Conservation (phyloP, 2,113 vertebrate species). For the Copsychus sechellarum region DNA sequence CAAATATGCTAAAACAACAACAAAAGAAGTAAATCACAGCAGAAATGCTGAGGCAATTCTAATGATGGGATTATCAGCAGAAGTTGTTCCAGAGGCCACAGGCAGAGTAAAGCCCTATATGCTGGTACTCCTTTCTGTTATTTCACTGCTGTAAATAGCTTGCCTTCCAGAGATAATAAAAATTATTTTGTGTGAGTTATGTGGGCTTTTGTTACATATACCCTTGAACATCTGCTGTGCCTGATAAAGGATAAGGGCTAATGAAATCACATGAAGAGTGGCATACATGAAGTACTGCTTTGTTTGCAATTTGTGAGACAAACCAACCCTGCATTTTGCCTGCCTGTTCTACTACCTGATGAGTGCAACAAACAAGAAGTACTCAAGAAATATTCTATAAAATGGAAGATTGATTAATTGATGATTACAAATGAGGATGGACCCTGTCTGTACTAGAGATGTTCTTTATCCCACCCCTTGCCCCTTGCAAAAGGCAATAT, state of each 20-base stretch:
- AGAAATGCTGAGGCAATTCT: slow-evolving; percentile 8
- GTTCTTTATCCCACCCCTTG: background rate
- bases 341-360: background rate
- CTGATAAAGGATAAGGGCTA: slow-evolving; percentile 18
- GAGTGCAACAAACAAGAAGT: background rate
- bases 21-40: background rate
- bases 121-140: slow-evolving; percentile 23
- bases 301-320: background rate
- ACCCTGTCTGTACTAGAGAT: background rate
- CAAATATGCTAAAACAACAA: background rate
- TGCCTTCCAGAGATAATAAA: slow-evolving; percentile 18
- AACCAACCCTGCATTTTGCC: background rate
- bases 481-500: background rate
- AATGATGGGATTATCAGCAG: slow-evolving; percentile 3
- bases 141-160: slow-evolving; percentile 20
- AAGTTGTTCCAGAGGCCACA: slow-evolving; percentile 29
- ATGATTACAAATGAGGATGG: background rate
- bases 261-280: background rate
- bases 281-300: background rate
- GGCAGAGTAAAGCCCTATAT: background rate
- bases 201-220: background rate
- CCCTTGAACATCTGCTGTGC: slow-evolving; percentile 30
- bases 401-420: background rate
- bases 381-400: background rate
- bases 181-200: background rate